Evolutionary conservation across 2,888 invertebrate genomes (phyloP), one percentile per base, ranked within the genome.

Genomic region (Anoncus sp.): DNA sequence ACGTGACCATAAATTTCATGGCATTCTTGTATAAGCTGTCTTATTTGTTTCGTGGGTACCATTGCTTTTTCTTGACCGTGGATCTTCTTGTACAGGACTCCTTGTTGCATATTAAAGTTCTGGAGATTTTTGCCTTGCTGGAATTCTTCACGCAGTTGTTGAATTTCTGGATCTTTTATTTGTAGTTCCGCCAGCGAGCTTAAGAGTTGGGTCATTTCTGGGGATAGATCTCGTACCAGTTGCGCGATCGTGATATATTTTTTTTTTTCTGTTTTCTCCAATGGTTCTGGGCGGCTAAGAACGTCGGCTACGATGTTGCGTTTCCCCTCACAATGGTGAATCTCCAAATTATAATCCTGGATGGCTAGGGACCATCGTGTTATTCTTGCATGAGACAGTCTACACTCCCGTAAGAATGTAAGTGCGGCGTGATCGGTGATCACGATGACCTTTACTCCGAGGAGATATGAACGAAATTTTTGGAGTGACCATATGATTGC

Each of bases 371-470:
- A 31, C 74, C 74, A 78, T 14, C 71, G 24, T 0, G 60, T 75
- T 1, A 70, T 10, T 20, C 78, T 16, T 0, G 60, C 59, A 18
- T 70, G 63, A 1, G 63, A 51, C 3, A 74, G 47, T n/a, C 27
- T 16, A 12, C 77, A 74, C 7, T 27, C 59, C 1, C 22, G 14
- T 0, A 77, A 16, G 38, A 77, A 77, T 6, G 55, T 67, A 16
- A 74, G 16, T 9, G 77, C 77, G 14, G 53, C 59, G n/a, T 77
- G 77, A 14, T 78, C 74, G 10, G 78, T 78, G 3, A 57, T 20
- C 0, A 77, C 14, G 10, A 12, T 51, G 0, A 75, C 40, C 12
- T 38, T 47, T 4, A 71, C n/a, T 7, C 78, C 78, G 0, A n/a
- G n/a, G n/a, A n/a, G n/a, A n/a, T n/a, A n/a, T n/a, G n/a, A n/a